Base-by-base conservation (phyloP, 37 sponge, comb jelly and placozoan species). In the Ephydatia muelleri region DNA sequence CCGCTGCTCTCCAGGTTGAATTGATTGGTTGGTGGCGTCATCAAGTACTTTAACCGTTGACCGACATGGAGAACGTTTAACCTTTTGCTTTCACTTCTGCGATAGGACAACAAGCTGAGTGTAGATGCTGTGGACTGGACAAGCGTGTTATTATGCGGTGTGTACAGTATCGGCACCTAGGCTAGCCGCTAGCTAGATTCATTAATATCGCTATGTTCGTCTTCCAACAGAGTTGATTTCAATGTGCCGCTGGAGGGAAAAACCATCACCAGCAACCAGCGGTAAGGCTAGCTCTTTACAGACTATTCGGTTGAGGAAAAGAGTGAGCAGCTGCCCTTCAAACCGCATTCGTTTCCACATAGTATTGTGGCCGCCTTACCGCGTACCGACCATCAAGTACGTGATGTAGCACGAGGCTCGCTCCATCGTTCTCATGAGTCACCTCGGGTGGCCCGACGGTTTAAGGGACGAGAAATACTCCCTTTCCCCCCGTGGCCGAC, bases 381-480 rank as follows among this genome's bases (percentile, higher is more conserved):
- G n/a, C n/a, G n/a, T 99, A 37, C 97, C 99, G 8, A 95, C 93
- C 78, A 96, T 99, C 72, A 75, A 87, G 68, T 87, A 99, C 83
- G 85, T 86, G 28, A 80, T 99, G 32, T 91, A 89, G 16, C 68
- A 87, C 5, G 95, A 94, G 23, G 94, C 92, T 5, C 86, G 69
- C 31, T 80, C 84, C 70, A 84, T 99, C 22, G 97, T 99, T 33
- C 85, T 95, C 5, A 97, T 97, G 92, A 97, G 97, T 68, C 99
- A 99, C 88, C 87, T 99, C 27, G 99, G 99, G 3, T 76, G 99
- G 13, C 99, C 99, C 33, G 94, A 99, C 72, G 99, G 99, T 12
- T 34, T 47, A 26, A 30, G 33, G 2, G 78, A 83, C 0, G 93
- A 88, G 39, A 91, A 97, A 67, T 91, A 85, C 81, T 95, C 97